Evolutionary conservation across 2,113 vertebrate species (phyloP).

Genomic region (Serilophus lunatus): DNA sequence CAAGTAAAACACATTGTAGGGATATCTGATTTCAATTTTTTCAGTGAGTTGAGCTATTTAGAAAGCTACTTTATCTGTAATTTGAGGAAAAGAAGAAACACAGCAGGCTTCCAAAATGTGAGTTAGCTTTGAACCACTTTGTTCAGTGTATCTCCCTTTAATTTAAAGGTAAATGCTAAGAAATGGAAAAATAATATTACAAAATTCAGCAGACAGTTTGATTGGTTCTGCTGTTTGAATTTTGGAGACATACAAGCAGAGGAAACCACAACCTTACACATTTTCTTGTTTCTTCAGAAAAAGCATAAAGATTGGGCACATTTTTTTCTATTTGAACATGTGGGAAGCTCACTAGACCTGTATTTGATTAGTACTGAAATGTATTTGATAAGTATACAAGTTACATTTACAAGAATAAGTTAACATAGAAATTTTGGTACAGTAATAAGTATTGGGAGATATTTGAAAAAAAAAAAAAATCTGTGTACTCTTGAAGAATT

Average conservation of each 20-base stretch:
- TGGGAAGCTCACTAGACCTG: not conserved
- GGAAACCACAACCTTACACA: not conserved
- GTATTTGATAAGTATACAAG: not conserved
- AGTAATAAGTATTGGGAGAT: not conserved
- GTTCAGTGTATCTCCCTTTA: not conserved
- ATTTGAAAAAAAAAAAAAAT: not conserved
- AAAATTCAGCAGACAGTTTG: not conserved
- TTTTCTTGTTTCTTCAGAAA: not conserved
- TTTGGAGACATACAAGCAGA: not conserved
- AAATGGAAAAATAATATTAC: not conserved
- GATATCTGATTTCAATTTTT: slow-evolving; percentile 28
- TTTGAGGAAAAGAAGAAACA: not conserved
- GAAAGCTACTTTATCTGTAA: slow-evolving; percentile 15
- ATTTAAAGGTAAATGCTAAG: not conserved
- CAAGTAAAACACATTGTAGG: not conserved
- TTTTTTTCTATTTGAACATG: not conserved
- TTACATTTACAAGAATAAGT: not conserved
- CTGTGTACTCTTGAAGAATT: not conserved
- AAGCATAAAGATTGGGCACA: not conserved
- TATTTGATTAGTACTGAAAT: not conserved
- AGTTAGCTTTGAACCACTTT: not conserved
- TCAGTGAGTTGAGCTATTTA: not conserved
- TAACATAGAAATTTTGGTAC: not conserved
- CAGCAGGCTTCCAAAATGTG: not conserved
- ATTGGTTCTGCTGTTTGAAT: not conserved